Percentiles rank a stretch among this genome's conserved stretches.
Evolutionary conservation across 2,888 invertebrate genomes (phyloP).

Genomic region (Hecatera dysodea): DNA sequence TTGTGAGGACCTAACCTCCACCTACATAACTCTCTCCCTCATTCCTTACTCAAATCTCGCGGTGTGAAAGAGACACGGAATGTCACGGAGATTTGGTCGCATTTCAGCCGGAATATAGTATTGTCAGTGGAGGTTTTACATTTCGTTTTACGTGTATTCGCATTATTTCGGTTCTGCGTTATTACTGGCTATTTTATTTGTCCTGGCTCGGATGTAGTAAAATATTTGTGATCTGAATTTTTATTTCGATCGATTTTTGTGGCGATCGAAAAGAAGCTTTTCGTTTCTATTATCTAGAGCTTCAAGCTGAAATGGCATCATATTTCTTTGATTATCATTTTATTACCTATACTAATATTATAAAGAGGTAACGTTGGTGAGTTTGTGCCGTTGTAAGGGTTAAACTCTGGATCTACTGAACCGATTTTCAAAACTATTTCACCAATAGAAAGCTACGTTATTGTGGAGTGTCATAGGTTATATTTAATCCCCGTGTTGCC

Average conservation of each 20-base stretch:
- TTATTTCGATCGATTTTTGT: slow-evolving; percentile 2
- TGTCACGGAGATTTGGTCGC: slow-evolving; percentile 42
- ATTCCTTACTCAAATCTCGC: slow-evolving; percentile 6
- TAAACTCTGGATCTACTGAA: too few relatives aligned
- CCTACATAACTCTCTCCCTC: slow-evolving; percentile 37
- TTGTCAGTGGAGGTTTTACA: slow-evolving; percentile 40
- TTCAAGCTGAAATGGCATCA: neutral
- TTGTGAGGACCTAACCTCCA: slow-evolving; percentile 44
- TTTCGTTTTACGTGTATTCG: slow-evolving; percentile 36
- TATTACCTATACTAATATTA: too few relatives aligned
- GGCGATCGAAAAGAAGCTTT: neutral
- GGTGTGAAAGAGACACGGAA: slow-evolving; percentile 40
- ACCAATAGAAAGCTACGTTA: too few relatives aligned
- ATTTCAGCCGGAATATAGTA: slow-evolving; percentile 42
- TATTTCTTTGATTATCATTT: neutral
- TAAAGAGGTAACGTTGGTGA: too few relatives aligned
- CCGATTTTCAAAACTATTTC: too few relatives aligned
- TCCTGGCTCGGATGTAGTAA: slow-evolving; percentile 12
- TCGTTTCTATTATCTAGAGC: neutral
- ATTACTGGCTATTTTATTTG: slow-evolving; percentile 27
- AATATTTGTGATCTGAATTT: neutral
- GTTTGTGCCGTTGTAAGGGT: too few relatives aligned
- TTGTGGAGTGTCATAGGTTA: too few relatives aligned
- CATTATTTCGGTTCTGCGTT: slow-evolving; percentile 29
- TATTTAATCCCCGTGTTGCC: too few relatives aligned